phyloP scores from a whole-genome alignment of 2,888 invertebrate species.

The Drosophila crucigera region DNA sequence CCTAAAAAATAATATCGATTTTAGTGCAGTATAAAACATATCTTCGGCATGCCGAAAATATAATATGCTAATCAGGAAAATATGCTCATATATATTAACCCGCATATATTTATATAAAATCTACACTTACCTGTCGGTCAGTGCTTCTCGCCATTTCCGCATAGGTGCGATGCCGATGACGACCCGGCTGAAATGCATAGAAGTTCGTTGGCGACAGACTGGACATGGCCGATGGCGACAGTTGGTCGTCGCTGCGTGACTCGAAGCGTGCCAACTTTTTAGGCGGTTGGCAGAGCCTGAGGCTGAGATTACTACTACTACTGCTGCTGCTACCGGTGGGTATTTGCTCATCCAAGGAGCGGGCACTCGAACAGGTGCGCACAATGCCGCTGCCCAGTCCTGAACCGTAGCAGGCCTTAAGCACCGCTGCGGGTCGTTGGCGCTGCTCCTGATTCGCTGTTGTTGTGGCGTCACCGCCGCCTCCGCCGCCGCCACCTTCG shows the following conservation, averaged over 20 bases:
- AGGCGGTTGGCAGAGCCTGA: conserved; percentile 49
- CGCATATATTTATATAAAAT: not conserved
- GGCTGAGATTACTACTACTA: conserved; percentile 25
- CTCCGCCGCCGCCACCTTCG: conserved; percentile 9
- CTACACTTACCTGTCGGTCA: conserved; percentile 38
- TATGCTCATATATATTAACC: not conserved
- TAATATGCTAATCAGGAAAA: not conserved
- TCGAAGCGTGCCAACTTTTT: conserved; percentile 57
- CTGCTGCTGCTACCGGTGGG: conserved; percentile 14
- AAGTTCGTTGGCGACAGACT: conserved; percentile 66
- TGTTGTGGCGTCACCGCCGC: conserved; percentile 1
- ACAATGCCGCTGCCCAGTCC: conserved; percentile 30
- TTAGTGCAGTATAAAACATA: not conserved
- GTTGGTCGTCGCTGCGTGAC: conserved; percentile 11
- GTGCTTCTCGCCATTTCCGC: conserved; percentile 46
- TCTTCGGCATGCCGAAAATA: not conserved
- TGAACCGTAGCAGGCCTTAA: conserved; percentile 19
- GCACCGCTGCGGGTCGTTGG: conserved; percentile 32
- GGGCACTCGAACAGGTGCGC: conserved; percentile 51
- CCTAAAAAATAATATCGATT: not conserved
- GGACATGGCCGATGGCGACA: conserved; percentile 36
- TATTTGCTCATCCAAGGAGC: conserved; percentile 56
- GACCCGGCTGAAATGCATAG: conserved; percentile 66
- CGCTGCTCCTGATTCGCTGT: conserved; percentile 20
- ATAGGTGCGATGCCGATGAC: conserved; percentile 65